Evolutionary conservation across 2,888 invertebrate species (phyloP).

Genomic region (Physocephala rufipes): DNA sequence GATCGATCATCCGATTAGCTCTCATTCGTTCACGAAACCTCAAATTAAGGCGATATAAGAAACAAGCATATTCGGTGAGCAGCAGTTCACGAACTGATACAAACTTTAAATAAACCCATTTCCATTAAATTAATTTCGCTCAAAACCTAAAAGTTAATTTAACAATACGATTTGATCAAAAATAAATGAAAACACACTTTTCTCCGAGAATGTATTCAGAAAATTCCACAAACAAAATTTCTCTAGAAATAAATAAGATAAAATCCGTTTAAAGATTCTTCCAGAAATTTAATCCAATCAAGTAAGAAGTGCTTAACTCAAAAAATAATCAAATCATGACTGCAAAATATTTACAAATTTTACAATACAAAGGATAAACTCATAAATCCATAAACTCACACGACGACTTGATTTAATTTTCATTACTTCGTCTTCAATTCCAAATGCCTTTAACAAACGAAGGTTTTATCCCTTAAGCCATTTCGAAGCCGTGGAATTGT

Average conservation of each 20-base stretch:
- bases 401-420: background rate
- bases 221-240: constrained; percentile 45
- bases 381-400: background rate
- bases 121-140: too few relatives aligned
- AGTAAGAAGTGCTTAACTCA: constrained; percentile 33
- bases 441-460: background rate
- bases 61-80: too few relatives aligned
- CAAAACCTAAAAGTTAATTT: too few relatives aligned
- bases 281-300: constrained; percentile 52
- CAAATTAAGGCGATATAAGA: too few relatives aligned
- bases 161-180: too few relatives aligned
- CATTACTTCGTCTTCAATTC: background rate
- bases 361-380: background rate
- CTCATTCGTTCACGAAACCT: too few relatives aligned
- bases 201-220: constrained; percentile 48
- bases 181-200: constrained; percentile 32
- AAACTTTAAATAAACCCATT: too few relatives aligned
- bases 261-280: constrained; percentile 31
- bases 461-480: constrained; percentile 14
- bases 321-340: constrained; percentile 33
- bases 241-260: constrained; percentile 12
- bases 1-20: too few relatives aligned
- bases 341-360: constrained; percentile 27
- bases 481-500: background rate
- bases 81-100: too few relatives aligned